Evolutionary conservation across 2,113 vertebrate genomes (phyloP).

Genomic region (Embiotoca jacksoni): DNA sequence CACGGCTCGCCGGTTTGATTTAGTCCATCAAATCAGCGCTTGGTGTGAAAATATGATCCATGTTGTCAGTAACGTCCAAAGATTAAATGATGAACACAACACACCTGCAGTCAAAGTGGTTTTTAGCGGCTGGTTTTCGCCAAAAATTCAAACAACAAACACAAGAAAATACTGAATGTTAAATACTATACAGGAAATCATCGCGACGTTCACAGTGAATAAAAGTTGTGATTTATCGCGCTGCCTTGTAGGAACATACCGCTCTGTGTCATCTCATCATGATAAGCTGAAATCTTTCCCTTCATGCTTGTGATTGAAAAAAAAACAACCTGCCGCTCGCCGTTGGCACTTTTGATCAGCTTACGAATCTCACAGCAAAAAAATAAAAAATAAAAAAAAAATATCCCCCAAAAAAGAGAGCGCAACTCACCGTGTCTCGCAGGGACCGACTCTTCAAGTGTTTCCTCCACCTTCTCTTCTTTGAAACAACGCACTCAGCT

Average conservation of each 20-base stretch:
- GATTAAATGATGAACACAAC: no score
- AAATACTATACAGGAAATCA: neutral
- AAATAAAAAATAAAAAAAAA: neutral
- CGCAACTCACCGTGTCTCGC: constrained; percentile 26
- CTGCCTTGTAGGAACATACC: neutral
- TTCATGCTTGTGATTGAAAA: constrained; percentile 17
- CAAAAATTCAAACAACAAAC: neutral
- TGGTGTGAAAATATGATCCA: constrained; percentile 11
- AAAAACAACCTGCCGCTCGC: constrained; percentile 15
- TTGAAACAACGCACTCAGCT: no score
- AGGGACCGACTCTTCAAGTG: neutral
- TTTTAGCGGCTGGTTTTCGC: neutral
- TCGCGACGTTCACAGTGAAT: neutral
- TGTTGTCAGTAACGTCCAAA: neutral
- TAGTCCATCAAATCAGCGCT: neutral
- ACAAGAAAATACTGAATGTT: neutral
- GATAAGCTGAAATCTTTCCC: constrained; percentile 19
- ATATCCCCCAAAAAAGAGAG: neutral
- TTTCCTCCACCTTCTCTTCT: constrained; percentile 13
- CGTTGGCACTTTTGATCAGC: constrained; percentile 10
- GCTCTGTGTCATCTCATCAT: constrained; percentile 18
- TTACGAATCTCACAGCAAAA: neutral
- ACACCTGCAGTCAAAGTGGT: neutral
- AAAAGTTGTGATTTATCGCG: neutral
- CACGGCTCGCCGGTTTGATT: neutral